These are phyloP conservation scores for Stictocephala bisonia DNA, from an alignment of 2,888 invertebrate genomes.

Conservation along the genomic window DNA sequence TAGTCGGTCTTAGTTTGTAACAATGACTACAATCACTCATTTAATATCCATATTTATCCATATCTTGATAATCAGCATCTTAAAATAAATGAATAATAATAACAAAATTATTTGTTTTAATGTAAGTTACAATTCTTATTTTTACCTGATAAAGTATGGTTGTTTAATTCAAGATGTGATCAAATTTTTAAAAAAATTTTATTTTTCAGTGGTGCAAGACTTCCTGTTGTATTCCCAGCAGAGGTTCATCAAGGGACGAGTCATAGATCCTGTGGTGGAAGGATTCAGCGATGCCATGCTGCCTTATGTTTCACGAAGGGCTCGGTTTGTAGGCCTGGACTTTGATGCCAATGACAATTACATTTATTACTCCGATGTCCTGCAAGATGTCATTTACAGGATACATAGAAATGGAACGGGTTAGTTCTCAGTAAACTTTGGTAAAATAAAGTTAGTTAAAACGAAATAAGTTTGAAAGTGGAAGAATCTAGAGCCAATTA, in stretches of 20 bases:
- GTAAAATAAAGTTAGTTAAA: too few relatives aligned
- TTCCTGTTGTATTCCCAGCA: slow-evolving; percentile 97
- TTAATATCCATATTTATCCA: too few relatives aligned
- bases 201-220: slow-evolving; percentile 75
- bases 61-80: neutral
- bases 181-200: slow-evolving; percentile 18
- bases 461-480: too few relatives aligned
- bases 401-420: slow-evolving; percentile 66
- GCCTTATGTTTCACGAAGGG: slow-evolving; percentile 91
- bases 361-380: slow-evolving; percentile 97
- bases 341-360: slow-evolving; percentile 91
- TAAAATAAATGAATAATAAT: too few relatives aligned
- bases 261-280: slow-evolving; percentile 86
- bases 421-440: slow-evolving; percentile 50
- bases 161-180: too few relatives aligned
- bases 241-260: slow-evolving; percentile 94
- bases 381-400: slow-evolving; percentile 91
- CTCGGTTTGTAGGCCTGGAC: slow-evolving; percentile 94
- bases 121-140: too few relatives aligned
- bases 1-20: too few relatives aligned
- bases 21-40: too few relatives aligned
- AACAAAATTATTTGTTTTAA: too few relatives aligned
- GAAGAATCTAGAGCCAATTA: too few relatives aligned
- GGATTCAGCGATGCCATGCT: slow-evolving; percentile 95
- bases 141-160: too few relatives aligned